These are phyloP conservation scores for Acanthurus lineatus DNA, from an alignment of 2,797 vertebrate species.

Conservation along the genomic window DNA sequence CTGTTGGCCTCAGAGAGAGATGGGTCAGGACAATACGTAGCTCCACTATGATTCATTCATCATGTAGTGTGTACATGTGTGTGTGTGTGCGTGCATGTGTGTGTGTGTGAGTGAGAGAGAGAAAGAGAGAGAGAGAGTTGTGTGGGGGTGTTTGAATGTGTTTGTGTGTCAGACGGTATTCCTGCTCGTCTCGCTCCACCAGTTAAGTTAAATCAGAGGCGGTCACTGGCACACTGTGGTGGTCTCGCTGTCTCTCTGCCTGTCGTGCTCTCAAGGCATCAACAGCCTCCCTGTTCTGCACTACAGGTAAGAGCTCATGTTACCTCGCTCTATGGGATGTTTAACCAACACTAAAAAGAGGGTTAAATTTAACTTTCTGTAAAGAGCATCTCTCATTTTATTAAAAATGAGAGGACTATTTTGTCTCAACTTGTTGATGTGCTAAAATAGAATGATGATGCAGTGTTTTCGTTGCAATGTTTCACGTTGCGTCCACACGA, in stretches of 20 bases:
- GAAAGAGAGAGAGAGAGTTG: constrained; percentile 27
- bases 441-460: constrained; percentile 11
- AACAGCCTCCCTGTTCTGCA: constrained; percentile 55
- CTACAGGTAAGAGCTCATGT: constrained; percentile 73
- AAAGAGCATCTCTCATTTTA: neutral
- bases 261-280: constrained; percentile 63
- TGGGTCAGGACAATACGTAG: constrained; percentile 56
- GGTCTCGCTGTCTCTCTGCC: constrained; percentile 66
- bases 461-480: neutral
- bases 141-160: constrained; percentile 64
- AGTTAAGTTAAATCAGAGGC: constrained; percentile 81
- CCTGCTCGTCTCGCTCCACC: constrained; percentile 78
- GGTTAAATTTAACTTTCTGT: neutral
- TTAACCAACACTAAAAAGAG: constrained; percentile 19
- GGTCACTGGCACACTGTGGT: constrained; percentile 70
- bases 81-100: constrained; percentile 3
- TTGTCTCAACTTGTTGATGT: neutral
- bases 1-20: constrained; percentile 50
- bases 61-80: constrained; percentile 51
- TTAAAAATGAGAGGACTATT: neutral
- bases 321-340: constrained; percentile 13
- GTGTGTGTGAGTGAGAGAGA: constrained; percentile 5
- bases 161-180: constrained; percentile 83
- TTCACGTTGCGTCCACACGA: constrained; percentile 17
- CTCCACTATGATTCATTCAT: constrained; percentile 72